A percentile compares a stretch with the other conserved stretches of the same genome.
These are phyloP conservation scores for Mythimna loreyi DNA, from an alignment of 2,888 invertebrate genomes.

Conservation along the genomic window DNA sequence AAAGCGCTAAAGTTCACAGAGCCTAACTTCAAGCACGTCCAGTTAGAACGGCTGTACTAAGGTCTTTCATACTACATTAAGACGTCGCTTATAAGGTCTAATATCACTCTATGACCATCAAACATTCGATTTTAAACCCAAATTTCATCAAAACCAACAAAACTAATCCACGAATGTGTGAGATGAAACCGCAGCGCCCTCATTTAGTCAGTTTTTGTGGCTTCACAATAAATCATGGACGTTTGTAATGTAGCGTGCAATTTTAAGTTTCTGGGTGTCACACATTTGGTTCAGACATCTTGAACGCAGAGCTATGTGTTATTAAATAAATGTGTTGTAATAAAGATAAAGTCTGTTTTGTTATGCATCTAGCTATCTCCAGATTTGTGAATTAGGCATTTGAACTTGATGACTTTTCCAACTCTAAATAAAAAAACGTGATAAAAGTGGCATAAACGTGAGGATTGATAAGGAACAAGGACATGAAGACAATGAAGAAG, in stretches of 20 bases:
- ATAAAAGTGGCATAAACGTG: no score
- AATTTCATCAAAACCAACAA: conserved; percentile 22
- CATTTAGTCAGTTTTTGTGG: conserved; percentile 69
- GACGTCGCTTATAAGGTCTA: no score
- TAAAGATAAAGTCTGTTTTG: not conserved
- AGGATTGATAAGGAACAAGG: no score
- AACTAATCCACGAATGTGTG: conserved; percentile 22
- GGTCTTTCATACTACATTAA: no score
- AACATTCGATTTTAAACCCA: not conserved
- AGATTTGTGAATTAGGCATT: no score
- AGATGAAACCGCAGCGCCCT: conserved; percentile 55
- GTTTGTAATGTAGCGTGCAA: conserved; percentile 83
- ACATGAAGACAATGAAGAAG: no score
- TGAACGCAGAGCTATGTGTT: conserved; percentile 26
- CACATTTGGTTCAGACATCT: conserved; percentile 70
- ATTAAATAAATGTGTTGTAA: conserved; percentile 11
- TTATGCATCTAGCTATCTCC: not conserved
- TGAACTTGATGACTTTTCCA: no score
- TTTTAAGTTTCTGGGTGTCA: conserved; percentile 81
- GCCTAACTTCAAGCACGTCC: no score
- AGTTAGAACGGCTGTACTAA: no score
- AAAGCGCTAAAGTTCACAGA: no score
- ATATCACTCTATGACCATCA: not conserved
- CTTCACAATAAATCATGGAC: conserved; percentile 76
- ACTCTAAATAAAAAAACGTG: no score